Percentiles rank a stretch among this genome's conserved stretches.
phyloP scores from a whole-genome alignment of 2,113 vertebrate species.

The Hipposideros armiger region DNA sequence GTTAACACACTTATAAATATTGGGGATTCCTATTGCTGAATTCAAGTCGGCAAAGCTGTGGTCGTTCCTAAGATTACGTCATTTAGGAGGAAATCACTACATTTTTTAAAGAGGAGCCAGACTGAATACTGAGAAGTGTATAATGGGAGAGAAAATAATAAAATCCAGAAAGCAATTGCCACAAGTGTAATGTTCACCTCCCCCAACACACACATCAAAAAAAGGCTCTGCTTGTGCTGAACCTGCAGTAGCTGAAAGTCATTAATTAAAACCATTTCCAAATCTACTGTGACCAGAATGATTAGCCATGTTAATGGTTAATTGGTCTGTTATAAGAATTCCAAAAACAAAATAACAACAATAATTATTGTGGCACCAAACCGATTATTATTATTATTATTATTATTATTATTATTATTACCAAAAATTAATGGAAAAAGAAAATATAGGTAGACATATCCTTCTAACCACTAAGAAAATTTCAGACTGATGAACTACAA shows the following conservation, averaged over 20 bases:
- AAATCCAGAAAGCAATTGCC: constrained; percentile 53
- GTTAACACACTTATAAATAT: constrained; percentile 70
- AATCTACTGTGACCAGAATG: neutral
- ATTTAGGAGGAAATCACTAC: constrained; percentile 73
- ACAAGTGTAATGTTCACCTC: neutral
- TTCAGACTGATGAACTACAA: neutral
- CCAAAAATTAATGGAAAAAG: neutral
- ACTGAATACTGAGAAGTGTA: constrained; percentile 60
- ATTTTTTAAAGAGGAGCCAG: constrained; percentile 61
- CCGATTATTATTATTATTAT: neutral
- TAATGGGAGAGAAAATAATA: constrained; percentile 66
- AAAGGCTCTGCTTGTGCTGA: constrained; percentile 12
- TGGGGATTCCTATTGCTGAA: constrained; percentile 66
- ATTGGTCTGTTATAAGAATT: neutral
- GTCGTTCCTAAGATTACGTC: constrained; percentile 63
- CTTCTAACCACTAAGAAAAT: neutral
- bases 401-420: neutral
- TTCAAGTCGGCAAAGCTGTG: constrained; percentile 68
- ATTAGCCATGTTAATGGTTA: neutral
- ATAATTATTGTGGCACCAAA: neutral
- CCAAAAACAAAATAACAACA: neutral
- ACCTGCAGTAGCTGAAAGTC: neutral
- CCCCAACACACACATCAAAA: neutral
- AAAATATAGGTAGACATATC: neutral
- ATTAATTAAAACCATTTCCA: constrained; percentile 43